Base-by-base conservation (phyloP, 2,797 vertebrate genomes). In the Silurus aristotelis region DNA sequence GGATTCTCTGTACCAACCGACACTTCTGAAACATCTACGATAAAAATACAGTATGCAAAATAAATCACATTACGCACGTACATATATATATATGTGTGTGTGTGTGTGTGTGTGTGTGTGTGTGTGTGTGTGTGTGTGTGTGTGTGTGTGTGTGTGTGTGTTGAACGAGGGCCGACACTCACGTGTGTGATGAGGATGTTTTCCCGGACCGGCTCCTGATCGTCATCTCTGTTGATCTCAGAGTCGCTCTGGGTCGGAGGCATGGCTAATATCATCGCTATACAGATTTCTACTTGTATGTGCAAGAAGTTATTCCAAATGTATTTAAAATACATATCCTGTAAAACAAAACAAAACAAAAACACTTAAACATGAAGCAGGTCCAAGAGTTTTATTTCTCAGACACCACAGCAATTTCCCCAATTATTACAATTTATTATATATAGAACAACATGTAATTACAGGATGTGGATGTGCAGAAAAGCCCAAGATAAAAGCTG, bases 241-340 rank as follows among this genome's bases (percentile, higher is more conserved):
- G 93, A 94, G 88, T 96, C 95, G 43, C 82, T 90, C 67, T 87
- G 91, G 86, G 94, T 92, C 20, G 97, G 96, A 86, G 98, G 98
- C 95, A 97, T 98, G 25, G 97, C 97, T 91, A 99, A 95, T 89
- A 99, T 99, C 94, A 99, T 95, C 27, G 97, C 98, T 87, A 97
- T 96, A 92, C 98, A 99, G 87, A 99, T 98, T 94, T 99, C 98
- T 92, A 99, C 98, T 96, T 99, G 98, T 81, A 97, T 97, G 90
- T 99, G 98, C 87, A 99, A 94, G 90, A 99, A 99, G 91, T 99
- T 99, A 94, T 99, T 99, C 98, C 98, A 99, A 0, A 98, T 97
- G 89, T 99, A 99, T 91, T 96, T 99, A 93, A 99, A 99, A 95
- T 99, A 99, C 98, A 99, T 99, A 89, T 99, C 98, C 98, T 99